Base-by-base conservation (phyloP, 1,140 invertebrate genomes). In the Dufourea novaeangliae region DNA sequence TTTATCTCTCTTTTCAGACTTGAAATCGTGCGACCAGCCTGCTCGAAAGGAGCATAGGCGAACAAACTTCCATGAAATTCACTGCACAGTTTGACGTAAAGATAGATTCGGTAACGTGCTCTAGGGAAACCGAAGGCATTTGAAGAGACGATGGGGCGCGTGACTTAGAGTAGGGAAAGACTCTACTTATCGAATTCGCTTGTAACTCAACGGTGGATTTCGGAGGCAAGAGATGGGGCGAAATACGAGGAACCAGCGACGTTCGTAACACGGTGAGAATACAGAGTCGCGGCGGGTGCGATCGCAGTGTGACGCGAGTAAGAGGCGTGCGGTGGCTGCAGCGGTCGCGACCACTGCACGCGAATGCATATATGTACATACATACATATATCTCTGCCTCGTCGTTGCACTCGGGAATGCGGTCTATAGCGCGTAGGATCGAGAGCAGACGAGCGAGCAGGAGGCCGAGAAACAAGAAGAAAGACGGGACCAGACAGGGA, bases 321-420 rank as follows among this genome's bases (percentile, higher is more conserved):
- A n/a, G 73, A 66, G 70, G 17, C 44, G n/a, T 25, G 73, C 80
- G 71, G 75, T 75, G 83, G 77, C 76, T 81, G 59, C 63, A 61
- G 68, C 72, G 83, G 80, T 72, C 75, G 68, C 72, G 83, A 82
- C 75, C 75, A 74, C 64, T 85, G 85, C 79, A 87, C 84, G 84
- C 82, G 85, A 87, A 85, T 83, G 86, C 85, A 85, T 86, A 86
- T 84, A 46, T 14, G 41, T 46, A 46, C 41, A 14, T 46, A 46
- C 41, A 14, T 46, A 85, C 81, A 86, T 87, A 85, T 82, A 85
- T 85, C 82, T 85, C 75, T 85, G 79, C 75, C 79, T 85, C 84
- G 83, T 85, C 83, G 85, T 86, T 85, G 80, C 83, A 57, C 82
- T 87, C 71, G 86, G 83, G 86, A 87, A 87, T 87, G 86, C 78